phyloP scores from a whole-genome alignment of 2,888 invertebrate species.

The Clistopyga incitator region DNA sequence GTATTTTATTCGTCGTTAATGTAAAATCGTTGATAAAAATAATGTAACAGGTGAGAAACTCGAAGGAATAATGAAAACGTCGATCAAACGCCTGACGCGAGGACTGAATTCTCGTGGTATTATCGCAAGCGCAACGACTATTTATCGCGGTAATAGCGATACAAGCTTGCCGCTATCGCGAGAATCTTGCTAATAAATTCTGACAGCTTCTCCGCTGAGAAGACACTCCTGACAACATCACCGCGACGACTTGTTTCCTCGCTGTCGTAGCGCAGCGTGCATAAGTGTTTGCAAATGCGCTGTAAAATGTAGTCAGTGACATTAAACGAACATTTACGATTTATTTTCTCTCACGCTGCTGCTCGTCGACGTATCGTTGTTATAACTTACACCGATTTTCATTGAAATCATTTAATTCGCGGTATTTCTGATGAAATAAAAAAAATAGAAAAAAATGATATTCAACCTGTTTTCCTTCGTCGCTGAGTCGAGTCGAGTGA shows the following conservation, averaged over 20 bases:
- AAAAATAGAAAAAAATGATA: no score
- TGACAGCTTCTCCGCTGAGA: background rate
- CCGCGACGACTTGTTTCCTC: background rate
- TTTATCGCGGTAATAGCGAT: constrained; percentile 23
- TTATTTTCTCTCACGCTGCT: constrained; percentile 17
- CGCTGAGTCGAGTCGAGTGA: no score
- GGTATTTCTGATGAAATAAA: no score
- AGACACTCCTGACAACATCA: background rate
- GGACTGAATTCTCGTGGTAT: background rate
- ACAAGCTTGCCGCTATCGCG: constrained; percentile 16
- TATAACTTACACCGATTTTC: no score
- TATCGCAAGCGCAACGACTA: background rate
- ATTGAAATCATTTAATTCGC: no score
- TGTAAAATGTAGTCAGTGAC: constrained; percentile 18
- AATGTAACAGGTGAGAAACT: background rate
- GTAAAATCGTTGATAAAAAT: background rate
- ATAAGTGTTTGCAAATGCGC: constrained; percentile 16
- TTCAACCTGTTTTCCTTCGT: constrained; percentile 3
- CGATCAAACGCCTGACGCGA: background rate
- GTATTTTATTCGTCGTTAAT: background rate
- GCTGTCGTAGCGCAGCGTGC: background rate
- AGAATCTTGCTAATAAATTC: background rate
- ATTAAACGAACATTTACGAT: constrained; percentile 22
- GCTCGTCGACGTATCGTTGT: background rate
- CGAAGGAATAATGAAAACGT: background rate